Evolutionary conservation across 2,888 invertebrate genomes (phyloP), one percentile per base, ranked within the genome.

Genomic region (Chrysina gloriosa): DNA sequence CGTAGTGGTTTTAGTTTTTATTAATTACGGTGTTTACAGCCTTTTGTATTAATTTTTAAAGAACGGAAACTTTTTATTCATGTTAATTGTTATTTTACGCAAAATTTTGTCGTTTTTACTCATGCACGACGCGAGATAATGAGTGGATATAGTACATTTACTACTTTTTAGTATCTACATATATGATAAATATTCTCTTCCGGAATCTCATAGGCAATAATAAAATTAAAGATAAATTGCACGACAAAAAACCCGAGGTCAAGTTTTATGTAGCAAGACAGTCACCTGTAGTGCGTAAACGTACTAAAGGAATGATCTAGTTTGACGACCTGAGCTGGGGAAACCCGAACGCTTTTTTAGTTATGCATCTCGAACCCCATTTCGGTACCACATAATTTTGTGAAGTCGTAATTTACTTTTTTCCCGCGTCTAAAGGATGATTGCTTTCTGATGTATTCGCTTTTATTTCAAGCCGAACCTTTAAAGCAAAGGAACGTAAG

Each of bases 301-400:
- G 19, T 29, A 50, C 27, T 50, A 21, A 16, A 31, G 52, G n/a
- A 31, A 16, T 31, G 31, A 6, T 29, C 16, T 31, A 52, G 52
- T 52, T 52, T 52, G 19, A 34, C 52, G 52, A 52, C 52, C 31
- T 52, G 52, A 9, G 16, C 25, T 52, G 52, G 52, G 52, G 31
- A 52, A 52, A 31, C 52, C 52, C 31, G 50, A 11, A 16, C 19
- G 31, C 14, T 7, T 52, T 52, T 31, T 31, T 31, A 19, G 19
- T 16, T 52, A n/a, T 31, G 16, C 31, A 52, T 29, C 21, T 19
- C 19, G n/a, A 29, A 52, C 31, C 52, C 52, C 19, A 16, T 16
- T 31, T 52, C 9, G 16, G 7, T 52, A 31, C 29, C 52, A 19
- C 31, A 52, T 52, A 29, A 52, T 52, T 31, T 48, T 23, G 25